Conservation (phyloP, 2,113 vertebrate species). For the Gymnobelideus leadbeateri region DNA sequence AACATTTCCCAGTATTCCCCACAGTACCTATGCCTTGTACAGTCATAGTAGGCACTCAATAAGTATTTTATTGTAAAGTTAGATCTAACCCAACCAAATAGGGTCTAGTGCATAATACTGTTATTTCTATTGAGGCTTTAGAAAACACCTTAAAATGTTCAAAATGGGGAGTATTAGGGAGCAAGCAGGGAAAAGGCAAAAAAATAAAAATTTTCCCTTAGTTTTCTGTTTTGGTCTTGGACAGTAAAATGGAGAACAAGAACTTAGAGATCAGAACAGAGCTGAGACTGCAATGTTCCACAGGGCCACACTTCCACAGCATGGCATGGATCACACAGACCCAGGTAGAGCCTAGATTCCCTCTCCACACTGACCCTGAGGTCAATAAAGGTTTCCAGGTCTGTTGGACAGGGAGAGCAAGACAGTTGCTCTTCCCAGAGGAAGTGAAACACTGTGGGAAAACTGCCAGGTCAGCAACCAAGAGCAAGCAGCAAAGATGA, state of each 20-base stretch:
- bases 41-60: background rate
- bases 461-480: conserved; percentile 34
- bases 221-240: background rate
- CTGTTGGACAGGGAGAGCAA: background rate
- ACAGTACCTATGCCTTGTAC: background rate
- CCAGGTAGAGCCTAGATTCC: conserved; percentile 13
- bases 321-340: conserved; percentile 14
- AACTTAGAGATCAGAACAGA: conserved; percentile 29
- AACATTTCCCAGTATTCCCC: background rate
- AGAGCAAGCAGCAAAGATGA: background rate
- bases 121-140: background rate
- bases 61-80: conserved; percentile 17
- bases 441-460: conserved; percentile 21
- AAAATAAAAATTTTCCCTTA: background rate
- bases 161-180: background rate
- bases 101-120: background rate
- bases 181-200: background rate
- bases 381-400: conserved; percentile 13
- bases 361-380: background rate
- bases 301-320: background rate
- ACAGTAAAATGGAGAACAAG: conserved; percentile 27
- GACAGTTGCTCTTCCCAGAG: background rate
- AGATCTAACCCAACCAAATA: conserved; percentile 45
- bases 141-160: conserved; percentile 34
- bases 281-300: background rate